Evolutionary conservation across 1,140 invertebrate species (phyloP).

Genomic region (Camponotus floridanus): DNA sequence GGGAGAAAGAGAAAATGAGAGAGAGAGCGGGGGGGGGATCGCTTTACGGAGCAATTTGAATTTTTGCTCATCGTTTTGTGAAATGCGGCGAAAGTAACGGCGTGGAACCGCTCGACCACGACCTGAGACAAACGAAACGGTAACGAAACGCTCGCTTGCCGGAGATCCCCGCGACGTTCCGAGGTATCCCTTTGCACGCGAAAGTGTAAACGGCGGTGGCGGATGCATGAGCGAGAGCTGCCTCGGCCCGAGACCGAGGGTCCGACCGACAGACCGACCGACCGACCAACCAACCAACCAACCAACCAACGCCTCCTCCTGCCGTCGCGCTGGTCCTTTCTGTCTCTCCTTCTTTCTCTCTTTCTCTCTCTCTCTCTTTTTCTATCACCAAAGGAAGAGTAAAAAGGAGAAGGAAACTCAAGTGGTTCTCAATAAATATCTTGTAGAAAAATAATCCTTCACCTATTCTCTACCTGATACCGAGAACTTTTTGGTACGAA

Average conservation of each 20-base stretch:
- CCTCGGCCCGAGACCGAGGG: conserved; percentile 36
- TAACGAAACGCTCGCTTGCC: conserved; percentile 75
- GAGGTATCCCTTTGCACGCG: conserved; percentile 72
- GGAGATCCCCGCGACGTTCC: conserved; percentile 60
- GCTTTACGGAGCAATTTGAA: conserved; percentile 59
- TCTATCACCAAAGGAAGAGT: conserved; percentile 55
- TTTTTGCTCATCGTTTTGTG: conserved; percentile 65
- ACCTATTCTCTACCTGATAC: not conserved
- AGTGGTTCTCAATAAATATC: conserved; percentile 74
- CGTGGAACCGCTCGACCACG: conserved; percentile 77
- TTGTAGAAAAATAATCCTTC: conserved; percentile 28
- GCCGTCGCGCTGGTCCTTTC: conserved; percentile 14
- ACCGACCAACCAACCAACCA: conserved; percentile 49
- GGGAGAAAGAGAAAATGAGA: not conserved
- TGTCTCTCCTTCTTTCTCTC: conserved; percentile 48
- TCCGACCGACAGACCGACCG: conserved; percentile 63
- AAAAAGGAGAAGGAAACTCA: conserved; percentile 65
- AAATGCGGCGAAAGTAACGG: conserved; percentile 65
- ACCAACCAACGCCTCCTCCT: conserved; percentile 42
- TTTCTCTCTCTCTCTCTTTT: conserved; percentile 55
- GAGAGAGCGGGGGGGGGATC: not conserved
- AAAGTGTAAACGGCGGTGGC: conserved; percentile 82
- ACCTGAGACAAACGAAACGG: conserved; percentile 83
- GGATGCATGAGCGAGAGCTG: conserved; percentile 72
- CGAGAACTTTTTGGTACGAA: not conserved